Percentiles rank a stretch among this genome's conserved stretches.
Evolutionary conservation across 2,888 invertebrate genomes (phyloP).

Genomic region (Rhingia campestris): DNA sequence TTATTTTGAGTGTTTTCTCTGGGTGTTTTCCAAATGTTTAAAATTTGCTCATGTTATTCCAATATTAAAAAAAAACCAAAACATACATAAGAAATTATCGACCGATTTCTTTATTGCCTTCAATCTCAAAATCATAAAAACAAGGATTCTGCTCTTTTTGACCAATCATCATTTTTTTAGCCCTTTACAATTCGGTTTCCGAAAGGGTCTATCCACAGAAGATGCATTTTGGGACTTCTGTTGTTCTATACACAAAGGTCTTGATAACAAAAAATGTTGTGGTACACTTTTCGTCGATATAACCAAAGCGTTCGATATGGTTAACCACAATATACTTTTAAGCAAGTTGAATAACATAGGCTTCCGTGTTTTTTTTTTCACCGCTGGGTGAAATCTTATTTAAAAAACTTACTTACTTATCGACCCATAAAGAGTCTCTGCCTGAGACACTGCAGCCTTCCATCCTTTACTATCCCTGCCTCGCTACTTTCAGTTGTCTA

Average conservation of each 20-base stretch:
- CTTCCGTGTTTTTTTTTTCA: not conserved
- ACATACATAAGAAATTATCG: not conserved
- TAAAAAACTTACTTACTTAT: no score
- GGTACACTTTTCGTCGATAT: constrained; percentile 1
- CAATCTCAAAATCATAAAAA: not conserved
- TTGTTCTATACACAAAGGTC: not conserved
- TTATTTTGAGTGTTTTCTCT: not conserved
- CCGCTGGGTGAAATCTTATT: not conserved
- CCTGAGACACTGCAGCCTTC: no score
- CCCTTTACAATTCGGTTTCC: not conserved
- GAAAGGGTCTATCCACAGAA: not conserved
- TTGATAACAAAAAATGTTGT: not conserved
- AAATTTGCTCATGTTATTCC: not conserved
- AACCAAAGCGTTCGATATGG: constrained; percentile 10
- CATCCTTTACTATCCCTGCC: no score
- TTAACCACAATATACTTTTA: not conserved
- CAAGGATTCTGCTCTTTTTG: not conserved
- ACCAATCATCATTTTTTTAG: not conserved
- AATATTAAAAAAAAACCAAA: not conserved
- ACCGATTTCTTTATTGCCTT: not conserved
- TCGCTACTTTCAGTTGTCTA: no score
- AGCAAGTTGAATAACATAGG: not conserved
- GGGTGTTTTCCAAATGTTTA: constrained; percentile 9
- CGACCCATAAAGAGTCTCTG: no score
- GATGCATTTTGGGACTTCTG: not conserved